A percentile compares a stretch with the other conserved stretches of the same genome.
phyloP scores from a whole-genome alignment of 2,797 vertebrate species.

The Pampus argenteus region DNA sequence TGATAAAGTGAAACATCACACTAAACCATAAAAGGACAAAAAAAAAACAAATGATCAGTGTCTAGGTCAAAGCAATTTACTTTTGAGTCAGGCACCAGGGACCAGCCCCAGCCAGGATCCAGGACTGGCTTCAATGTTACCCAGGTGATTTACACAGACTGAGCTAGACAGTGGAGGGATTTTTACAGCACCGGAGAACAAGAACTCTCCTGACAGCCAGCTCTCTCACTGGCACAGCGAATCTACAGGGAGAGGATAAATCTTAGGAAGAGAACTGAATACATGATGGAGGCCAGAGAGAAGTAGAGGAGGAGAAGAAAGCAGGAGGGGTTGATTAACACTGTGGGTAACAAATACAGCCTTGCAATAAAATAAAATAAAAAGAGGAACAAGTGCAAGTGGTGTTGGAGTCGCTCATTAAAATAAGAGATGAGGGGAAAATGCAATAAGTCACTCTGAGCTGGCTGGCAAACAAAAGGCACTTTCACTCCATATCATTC shows the following conservation, averaged over 20 bases:
- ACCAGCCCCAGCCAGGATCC: constrained; percentile 51
- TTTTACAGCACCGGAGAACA: constrained; percentile 66
- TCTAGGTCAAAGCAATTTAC: constrained; percentile 60
- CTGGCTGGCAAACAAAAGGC: constrained; percentile 55
- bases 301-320: constrained; percentile 7
- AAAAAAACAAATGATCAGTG: constrained; percentile 29
- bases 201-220: constrained; percentile 72
- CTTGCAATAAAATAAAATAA: constrained; percentile 33
- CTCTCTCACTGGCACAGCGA: constrained; percentile 61
- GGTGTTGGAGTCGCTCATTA: constrained; percentile 58
- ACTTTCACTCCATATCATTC: constrained; percentile 24
- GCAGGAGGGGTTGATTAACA: constrained; percentile 27
- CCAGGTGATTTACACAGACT: constrained; percentile 69
- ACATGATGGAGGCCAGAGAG: constrained; percentile 48
- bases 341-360: constrained; percentile 61
- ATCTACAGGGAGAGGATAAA: constrained; percentile 70
- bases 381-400: constrained; percentile 18
- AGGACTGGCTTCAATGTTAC: constrained; percentile 51
- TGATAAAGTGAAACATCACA: constrained; percentile 27
- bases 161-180: constrained; percentile 63
- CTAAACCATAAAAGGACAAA: constrained; percentile 33
- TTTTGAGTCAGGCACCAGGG: constrained; percentile 37
- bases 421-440: constrained; percentile 55
- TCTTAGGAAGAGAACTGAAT: constrained; percentile 65
- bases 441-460: constrained; percentile 62